Conservation (phyloP, 2,888 invertebrate genomes). For the Sisyra terminalis region DNA sequence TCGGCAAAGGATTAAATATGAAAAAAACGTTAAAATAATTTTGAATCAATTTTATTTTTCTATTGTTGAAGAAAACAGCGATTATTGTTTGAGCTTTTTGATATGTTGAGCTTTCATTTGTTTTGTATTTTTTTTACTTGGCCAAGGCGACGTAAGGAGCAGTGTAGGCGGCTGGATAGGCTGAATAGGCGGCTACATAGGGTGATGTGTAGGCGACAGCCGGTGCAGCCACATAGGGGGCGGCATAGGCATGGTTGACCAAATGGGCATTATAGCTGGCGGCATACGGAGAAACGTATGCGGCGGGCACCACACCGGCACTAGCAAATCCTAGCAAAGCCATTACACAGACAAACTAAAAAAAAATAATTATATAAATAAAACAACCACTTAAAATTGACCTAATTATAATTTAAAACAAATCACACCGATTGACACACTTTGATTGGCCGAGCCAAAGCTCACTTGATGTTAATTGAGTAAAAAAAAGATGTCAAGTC, state of each 20-base stretch:
- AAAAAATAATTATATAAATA: neutral
- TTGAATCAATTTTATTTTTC: no score
- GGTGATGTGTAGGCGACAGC: conserved; percentile 26
- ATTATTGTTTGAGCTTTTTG: no score
- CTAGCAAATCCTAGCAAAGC: conserved; percentile 12
- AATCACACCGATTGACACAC: neutral
- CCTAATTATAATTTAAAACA: neutral
- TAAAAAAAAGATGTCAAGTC: no score
- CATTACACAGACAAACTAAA: neutral
- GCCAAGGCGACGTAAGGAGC: conserved; percentile 3
- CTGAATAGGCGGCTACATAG: conserved; percentile 21
- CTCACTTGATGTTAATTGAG: neutral
- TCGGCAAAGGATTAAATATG: no score
- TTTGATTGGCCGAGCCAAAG: neutral
- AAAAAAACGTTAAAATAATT: no score
- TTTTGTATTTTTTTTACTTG: neutral
- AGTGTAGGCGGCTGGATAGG: conserved; percentile 3
- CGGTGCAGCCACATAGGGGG: conserved; percentile 30
- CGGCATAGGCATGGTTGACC: conserved; percentile 57
- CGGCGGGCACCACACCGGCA: conserved; percentile 29
- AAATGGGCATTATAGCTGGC: conserved; percentile 59
- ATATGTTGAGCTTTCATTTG: no score
- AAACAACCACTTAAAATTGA: neutral
- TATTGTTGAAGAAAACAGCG: no score
- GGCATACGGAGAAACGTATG: conserved; percentile 54